Conservation (phyloP, 1,140 invertebrate species). For the Scaptomyza montana region DNA sequence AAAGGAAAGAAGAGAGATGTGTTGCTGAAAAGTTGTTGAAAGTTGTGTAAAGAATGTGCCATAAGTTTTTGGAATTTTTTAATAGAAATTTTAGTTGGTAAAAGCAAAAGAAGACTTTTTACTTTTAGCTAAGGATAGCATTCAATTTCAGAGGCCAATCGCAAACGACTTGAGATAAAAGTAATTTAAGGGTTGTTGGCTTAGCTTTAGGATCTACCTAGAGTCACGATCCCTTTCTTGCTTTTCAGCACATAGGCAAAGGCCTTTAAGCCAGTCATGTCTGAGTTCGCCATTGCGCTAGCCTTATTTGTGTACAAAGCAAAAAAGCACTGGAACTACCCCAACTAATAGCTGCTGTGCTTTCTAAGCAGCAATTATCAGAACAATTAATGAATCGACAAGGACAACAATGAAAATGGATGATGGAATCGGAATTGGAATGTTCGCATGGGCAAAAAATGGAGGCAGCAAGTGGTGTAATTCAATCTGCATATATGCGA, state of each 20-base stretch:
- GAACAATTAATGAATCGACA: slow-evolving; percentile 60
- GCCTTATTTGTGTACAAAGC: background rate
- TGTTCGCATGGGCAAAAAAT: slow-evolving; percentile 30
- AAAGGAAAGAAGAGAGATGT: background rate
- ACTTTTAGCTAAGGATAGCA: no score
- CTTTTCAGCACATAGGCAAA: background rate
- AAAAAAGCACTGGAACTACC: background rate
- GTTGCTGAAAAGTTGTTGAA: background rate
- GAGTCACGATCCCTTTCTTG: background rate
- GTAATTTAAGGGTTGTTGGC: background rate
- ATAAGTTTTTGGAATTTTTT: slow-evolving; percentile 14
- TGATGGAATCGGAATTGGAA: background rate
- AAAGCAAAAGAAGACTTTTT: background rate
- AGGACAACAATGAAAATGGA: slow-evolving; percentile 13
- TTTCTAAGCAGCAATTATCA: slow-evolving; percentile 49
- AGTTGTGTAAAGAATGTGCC: background rate
- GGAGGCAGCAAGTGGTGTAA: slow-evolving; percentile 68
- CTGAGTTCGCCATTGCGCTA: background rate
- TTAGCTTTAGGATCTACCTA: background rate
- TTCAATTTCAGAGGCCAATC: slow-evolving; percentile 13
- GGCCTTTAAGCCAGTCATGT: slow-evolving; percentile 19
- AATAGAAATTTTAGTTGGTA: background rate
- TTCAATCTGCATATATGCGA: slow-evolving; percentile 74
- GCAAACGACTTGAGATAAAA: slow-evolving; percentile 5
- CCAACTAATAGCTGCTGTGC: background rate